These are phyloP conservation scores for Varanus komodoensis DNA, from an alignment of 2,113 vertebrate species.

Conservation along the genomic window DNA sequence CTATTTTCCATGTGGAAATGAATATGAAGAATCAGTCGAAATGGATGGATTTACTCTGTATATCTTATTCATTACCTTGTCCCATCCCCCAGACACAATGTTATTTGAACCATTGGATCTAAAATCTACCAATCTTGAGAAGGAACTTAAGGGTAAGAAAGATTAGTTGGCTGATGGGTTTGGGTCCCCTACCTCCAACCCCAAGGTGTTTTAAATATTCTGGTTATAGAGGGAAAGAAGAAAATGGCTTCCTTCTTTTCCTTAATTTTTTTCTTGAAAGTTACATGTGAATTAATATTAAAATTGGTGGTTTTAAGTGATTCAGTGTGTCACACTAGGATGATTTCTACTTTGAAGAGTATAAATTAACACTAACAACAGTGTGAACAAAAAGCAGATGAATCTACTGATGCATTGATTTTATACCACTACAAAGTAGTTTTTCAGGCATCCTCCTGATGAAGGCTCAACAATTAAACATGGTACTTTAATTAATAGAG, in stretches of 20 bases:
- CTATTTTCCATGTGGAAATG: background rate
- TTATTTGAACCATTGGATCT: too few species aligned
- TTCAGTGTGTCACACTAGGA: background rate
- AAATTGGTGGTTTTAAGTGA: slow-evolving; percentile 6
- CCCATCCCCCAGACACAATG: too few species aligned
- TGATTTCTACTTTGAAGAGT: slow-evolving; percentile 3
- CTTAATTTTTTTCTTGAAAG: background rate
- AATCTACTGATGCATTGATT: slow-evolving; percentile 16
- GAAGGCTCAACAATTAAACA: background rate
- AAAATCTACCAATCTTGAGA: too few species aligned
- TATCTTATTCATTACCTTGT: too few species aligned
- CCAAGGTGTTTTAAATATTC: background rate
- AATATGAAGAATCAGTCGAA: too few species aligned
- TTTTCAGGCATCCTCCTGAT: background rate
- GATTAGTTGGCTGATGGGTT: too few species aligned
- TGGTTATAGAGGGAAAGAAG: too few species aligned
- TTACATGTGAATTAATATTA: background rate
- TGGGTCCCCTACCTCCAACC: background rate
- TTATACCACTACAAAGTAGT: background rate
- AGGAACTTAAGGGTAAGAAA: too few species aligned
- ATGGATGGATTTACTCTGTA: background rate
- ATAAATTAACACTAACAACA: background rate
- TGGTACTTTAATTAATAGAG: background rate
- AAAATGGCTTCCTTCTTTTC: too few species aligned
- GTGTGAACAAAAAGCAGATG: background rate